Conservation (phyloP, 37 sponge, comb jelly and placozoan species). For the Beroe ovata region DNA sequence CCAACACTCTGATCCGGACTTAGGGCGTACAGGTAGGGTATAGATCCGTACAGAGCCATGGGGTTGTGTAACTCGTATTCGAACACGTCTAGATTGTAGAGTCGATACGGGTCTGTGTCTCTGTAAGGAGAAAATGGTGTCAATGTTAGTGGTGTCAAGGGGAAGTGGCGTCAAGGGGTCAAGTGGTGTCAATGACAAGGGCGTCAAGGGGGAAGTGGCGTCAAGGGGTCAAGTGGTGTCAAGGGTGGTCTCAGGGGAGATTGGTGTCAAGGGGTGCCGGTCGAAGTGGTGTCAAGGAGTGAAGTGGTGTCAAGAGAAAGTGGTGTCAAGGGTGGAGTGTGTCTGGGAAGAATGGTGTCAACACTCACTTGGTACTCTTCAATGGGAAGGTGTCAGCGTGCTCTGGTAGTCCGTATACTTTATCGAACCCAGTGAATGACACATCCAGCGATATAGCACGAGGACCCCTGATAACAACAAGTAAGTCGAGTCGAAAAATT, state of each 20-base stretch:
- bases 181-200: neutral
- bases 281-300: too few species aligned
- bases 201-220: neutral
- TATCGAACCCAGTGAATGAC: constrained; percentile 89
- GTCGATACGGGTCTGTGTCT: constrained; percentile 85
- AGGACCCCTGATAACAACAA: constrained; percentile 94
- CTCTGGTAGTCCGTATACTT: constrained; percentile 97
- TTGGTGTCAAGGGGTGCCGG: too few species aligned
- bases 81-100: constrained; percentile 99
- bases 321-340: neutral
- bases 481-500: too few species aligned
- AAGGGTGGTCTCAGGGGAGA: neutral
- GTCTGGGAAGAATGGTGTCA: neutral
- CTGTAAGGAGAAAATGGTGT: neutral
- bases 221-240: too few species aligned
- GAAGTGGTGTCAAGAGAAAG: neutral
- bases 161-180: neutral
- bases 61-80: constrained; percentile 92
- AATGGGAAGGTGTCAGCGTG: constrained; percentile 92
- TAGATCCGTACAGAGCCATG: constrained; percentile 97
- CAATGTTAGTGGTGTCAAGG: neutral
- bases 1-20: constrained; percentile 76
- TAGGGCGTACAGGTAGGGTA: constrained; percentile 84
- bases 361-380: constrained; percentile 81
- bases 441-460: constrained; percentile 90